A percentile compares a stretch with the other conserved stretches of the same genome.
These are phyloP conservation scores for Cassiopea xamachana DNA, from an alignment of 30 jellyfish, hydroid and myxozoan species.

Conservation along the genomic window DNA sequence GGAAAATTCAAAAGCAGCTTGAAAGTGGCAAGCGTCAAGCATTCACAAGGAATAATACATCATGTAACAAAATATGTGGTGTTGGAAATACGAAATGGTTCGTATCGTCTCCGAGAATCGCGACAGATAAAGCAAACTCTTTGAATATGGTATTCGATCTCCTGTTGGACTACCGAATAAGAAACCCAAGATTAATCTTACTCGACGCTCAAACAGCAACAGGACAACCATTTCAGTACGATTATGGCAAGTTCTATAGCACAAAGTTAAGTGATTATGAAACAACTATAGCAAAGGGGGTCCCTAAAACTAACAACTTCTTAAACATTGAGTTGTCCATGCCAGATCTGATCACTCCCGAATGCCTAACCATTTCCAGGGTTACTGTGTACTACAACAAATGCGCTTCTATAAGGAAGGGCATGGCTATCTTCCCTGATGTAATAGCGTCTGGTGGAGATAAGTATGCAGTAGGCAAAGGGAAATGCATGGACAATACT, in stretches of 20 bases:
- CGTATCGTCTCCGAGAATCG: not conserved
- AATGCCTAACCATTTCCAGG: constrained; percentile 25
- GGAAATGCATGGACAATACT: constrained; percentile 30
- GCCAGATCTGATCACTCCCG: constrained; percentile 17
- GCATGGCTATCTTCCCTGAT: constrained; percentile 35
- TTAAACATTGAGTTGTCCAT: not conserved
- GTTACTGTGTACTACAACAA: constrained; percentile 8
- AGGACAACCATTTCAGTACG: not conserved
- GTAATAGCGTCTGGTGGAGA: constrained; percentile 25
- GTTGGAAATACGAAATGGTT: not conserved
- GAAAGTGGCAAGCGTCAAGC: not conserved
- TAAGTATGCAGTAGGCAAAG: not conserved
- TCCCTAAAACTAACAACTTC: not conserved
- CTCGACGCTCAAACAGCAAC: constrained; percentile 1
- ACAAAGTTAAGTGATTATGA: not conserved
- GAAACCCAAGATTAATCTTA: not conserved
- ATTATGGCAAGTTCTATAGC: not conserved
- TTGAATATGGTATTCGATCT: not conserved
- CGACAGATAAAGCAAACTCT: not conserved
- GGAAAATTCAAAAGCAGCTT: not conserved
- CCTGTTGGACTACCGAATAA: not conserved
- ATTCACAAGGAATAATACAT: not conserved
- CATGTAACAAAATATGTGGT: constrained; percentile 4
- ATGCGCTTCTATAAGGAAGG: not conserved
- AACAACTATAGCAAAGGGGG: not conserved